Evolutionary conservation across 2,888 invertebrate genomes (phyloP), one percentile per base, ranked within the genome.

Genomic region (Heliconius erato): DNA sequence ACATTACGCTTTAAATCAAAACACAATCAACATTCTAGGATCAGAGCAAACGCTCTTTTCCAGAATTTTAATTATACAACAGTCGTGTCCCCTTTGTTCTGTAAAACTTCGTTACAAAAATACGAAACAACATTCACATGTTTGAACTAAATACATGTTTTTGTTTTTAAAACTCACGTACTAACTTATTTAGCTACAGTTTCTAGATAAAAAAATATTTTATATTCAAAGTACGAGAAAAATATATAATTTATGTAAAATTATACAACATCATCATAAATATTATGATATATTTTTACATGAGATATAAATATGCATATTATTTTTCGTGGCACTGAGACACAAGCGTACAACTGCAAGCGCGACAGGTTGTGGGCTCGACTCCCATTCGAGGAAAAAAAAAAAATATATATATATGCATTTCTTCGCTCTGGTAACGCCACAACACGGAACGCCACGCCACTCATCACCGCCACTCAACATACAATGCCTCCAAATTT

Each of bases 41-140:
- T n/a, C 71, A 35, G 12, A 71, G 40, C n/a, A 71, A 44, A 44
- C 26, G 44, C 7, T 44, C 67, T 71, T 23, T 40, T 14, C 44
- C 71, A 71, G n/a, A 23, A 71, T 71, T 71, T 71, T 71, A 71
- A 71, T 71, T 71, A 71, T 26, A 71, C 71, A 40, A 71, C 44
- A 71, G 7, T 40, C 40, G 71, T 7, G 14, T 71, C 14, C 71
- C 26, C 71, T 71, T 71, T 44, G 44, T 71, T 71, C 40, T 44
- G 63, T 4, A n/a, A 44, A 71, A 44, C 16, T 71, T 71, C 44
- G 44, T 71, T 71, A 44, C n/a, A 71, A 71, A 71, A 71, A 44
- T 26, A 71, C 71, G n/a, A n/a, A 71, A 35, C 67, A 28, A 14
- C 35, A 69, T 69, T 35, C 69, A 69, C 71, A 71, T 71, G 26